Conservation (phyloP, 2,797 vertebrate genomes). For the Nyctibius grandis region DNA sequence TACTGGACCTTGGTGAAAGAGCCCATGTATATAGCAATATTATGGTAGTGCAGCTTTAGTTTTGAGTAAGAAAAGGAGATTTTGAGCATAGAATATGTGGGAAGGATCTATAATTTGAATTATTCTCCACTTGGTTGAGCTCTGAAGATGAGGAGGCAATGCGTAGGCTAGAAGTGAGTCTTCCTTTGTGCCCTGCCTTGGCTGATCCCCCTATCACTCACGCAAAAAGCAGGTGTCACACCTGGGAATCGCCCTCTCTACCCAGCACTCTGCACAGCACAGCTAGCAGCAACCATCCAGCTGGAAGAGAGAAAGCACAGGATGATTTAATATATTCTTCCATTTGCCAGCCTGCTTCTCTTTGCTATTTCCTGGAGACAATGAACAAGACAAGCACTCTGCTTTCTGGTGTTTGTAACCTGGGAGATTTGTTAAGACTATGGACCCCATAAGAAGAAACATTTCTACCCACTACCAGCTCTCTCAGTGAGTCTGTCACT, state of each 20-base stretch:
- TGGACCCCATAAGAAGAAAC: not conserved
- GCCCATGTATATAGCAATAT: not conserved
- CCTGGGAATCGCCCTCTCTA: not conserved
- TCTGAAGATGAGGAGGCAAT: not conserved
- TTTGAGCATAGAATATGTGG: not conserved
- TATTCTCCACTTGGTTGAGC: not conserved
- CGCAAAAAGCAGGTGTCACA: not conserved
- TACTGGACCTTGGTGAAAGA: not conserved
- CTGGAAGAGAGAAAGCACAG: not conserved
- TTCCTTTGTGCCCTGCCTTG: not conserved
- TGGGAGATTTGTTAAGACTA: not conserved
- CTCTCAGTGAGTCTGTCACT: not conserved
- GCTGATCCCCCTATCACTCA: not conserved
- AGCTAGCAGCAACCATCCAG: not conserved
- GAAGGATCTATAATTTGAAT: not conserved
- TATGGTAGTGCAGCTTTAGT: not conserved
- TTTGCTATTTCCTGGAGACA: not conserved
- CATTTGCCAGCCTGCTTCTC: not conserved
- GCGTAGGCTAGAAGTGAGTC: not conserved
- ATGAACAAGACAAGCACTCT: not conserved
- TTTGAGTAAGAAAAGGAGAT: not conserved
- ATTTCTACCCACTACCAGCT: not conserved
- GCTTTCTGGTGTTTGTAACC: not conserved
- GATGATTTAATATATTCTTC: not conserved
- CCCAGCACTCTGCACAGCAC: not conserved